phyloP scores from a whole-genome alignment of 2,113 vertebrate species.

The Leucoraja erinaceus region DNA sequence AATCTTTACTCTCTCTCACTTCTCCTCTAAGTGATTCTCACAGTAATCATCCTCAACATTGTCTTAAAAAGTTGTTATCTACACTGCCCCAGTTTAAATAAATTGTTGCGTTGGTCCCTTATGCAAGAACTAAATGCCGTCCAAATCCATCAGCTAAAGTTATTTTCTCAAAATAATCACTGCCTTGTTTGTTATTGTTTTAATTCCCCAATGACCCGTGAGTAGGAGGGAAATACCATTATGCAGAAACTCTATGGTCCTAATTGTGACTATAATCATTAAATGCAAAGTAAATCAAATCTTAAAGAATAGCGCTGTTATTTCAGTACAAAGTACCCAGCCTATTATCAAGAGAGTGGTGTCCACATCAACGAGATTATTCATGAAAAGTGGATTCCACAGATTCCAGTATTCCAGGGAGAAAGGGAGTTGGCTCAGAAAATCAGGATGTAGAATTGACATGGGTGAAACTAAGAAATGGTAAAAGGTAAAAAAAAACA shows the following conservation, averaged over 20 bases:
- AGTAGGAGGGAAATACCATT: background rate
- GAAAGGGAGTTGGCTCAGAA: background rate
- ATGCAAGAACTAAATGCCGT: background rate
- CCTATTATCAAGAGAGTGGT: background rate
- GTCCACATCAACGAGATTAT: background rate
- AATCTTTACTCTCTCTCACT: too few species aligned
- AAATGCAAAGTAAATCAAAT: background rate
- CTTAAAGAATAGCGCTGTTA: background rate
- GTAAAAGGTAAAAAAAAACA: background rate
- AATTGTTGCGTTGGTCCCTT: background rate
- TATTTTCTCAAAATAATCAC: constrained; percentile 5
- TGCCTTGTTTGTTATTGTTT: background rate
- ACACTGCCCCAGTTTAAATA: background rate
- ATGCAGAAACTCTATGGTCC: background rate
- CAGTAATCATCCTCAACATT: background rate
- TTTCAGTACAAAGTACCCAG: background rate
- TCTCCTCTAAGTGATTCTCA: too few species aligned
- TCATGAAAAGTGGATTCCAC: background rate
- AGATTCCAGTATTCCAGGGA: background rate
- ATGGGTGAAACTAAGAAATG: background rate
- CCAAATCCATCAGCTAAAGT: background rate
- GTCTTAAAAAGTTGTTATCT: background rate
- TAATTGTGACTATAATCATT: background rate
- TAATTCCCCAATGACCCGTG: background rate
- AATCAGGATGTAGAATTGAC: background rate